Evolutionary conservation across 2,888 invertebrate species (phyloP).

Genomic region (Hirtodrosophila cameraria): DNA sequence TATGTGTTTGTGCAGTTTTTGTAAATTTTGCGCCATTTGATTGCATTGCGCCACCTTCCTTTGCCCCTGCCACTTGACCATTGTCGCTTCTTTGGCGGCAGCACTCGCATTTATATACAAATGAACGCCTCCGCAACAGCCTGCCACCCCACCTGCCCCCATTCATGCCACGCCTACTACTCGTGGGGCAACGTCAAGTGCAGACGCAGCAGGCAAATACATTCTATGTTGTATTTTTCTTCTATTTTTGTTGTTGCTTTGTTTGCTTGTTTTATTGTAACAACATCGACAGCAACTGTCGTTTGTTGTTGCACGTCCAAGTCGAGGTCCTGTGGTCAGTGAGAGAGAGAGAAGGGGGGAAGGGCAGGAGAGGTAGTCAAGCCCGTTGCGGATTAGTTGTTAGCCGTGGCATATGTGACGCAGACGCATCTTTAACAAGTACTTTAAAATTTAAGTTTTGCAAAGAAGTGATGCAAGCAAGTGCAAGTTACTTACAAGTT

Average conservation of each 20-base stretch:
- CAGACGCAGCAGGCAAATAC: conserved; percentile 77
- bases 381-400: neutral
- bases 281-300: conserved; percentile 71
- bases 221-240: conserved; percentile 42
- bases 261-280: conserved; percentile 42
- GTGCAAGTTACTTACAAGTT: too few species aligned
- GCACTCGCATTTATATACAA: conserved; percentile 69
- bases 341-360: neutral
- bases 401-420: neutral
- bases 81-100: conserved; percentile 74
- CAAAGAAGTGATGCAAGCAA: too few species aligned
- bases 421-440: neutral
- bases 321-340: conserved; percentile 45
- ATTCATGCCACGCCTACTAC: conserved; percentile 33
- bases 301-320: conserved; percentile 50
- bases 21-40: conserved; percentile 79
- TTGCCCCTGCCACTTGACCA: conserved; percentile 50
- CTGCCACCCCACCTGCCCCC: neutral
- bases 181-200: conserved; percentile 58
- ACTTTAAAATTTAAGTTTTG: neutral
- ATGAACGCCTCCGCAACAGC: conserved; percentile 72
- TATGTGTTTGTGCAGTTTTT: conserved; percentile 62
- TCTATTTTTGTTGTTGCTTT: conserved; percentile 32
- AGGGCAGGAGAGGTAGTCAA: too few species aligned
- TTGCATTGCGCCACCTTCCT: conserved; percentile 64